Base-by-base conservation (phyloP, 2,888 invertebrate genomes). In the Sabatieria punctata region DNA sequence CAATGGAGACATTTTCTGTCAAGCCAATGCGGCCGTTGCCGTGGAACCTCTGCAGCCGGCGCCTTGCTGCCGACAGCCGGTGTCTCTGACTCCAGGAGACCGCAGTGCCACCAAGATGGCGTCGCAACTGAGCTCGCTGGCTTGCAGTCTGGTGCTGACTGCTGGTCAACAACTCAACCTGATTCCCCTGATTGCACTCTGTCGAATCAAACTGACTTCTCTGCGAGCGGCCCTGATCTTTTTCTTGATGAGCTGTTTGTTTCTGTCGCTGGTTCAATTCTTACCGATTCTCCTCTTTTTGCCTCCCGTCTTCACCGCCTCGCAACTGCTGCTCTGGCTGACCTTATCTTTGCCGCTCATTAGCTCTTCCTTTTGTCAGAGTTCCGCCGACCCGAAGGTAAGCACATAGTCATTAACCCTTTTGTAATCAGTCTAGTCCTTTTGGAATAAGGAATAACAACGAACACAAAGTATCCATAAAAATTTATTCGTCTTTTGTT, bases 1-100 rank as follows among this genome's bases (percentile, higher is more conserved):
- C 55, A 95, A 95, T 68, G 81, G 82, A 66, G 79, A 80, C 45
- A 78, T 89, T 60, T 95, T 93, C 63, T 77, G 89, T 73, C 88
- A 89, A 68, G 88, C 89, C 1, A 89, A 93, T 67, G 81, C 81
- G n/a, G 21, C 39, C 2, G 19, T 54, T n/a, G 41, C 43, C 23
- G 43, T 50, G 46, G 44, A 55, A 52, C 46, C 39, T 50, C 2
- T 50, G 50, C 6, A 45, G 51, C 30, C 51, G 46, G 26, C 48
- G 53, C 8, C 48, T 51, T 45, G 55, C 51, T 11, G 23, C 19
- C 26, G 18, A 13, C 4, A 25, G 19, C 37, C 41, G 6, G 18
- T 15, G 24, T 8, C 25, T 11, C 23, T 6, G 44, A 6, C 23
- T 11, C 4, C 8, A 4, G 6, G 23, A 4, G 15, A 11, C 25